Conservation (phyloP, 2,888 invertebrate genomes). For the Petrophora chlorosata region DNA sequence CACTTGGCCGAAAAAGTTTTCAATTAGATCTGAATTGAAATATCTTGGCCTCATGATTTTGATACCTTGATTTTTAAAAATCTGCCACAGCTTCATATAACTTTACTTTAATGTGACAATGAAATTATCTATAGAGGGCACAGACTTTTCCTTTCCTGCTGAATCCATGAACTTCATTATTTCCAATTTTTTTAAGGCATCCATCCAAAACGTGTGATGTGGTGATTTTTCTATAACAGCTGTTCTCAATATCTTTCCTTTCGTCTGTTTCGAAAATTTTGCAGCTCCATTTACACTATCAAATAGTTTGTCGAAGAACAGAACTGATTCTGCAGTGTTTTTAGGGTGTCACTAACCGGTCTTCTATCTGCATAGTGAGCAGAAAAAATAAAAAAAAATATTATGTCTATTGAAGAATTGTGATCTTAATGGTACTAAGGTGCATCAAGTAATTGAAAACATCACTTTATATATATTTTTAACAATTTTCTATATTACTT, state of each 20-base stretch:
- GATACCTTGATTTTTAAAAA: constrained; percentile 8
- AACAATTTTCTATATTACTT: no score
- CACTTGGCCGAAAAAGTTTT: constrained; percentile 23
- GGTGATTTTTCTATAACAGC: not conserved
- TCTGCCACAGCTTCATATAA: not conserved
- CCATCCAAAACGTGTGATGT: not conserved
- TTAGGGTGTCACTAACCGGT: not conserved
- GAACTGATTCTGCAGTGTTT: not conserved
- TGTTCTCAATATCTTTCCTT: not conserved
- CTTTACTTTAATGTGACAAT: not conserved
- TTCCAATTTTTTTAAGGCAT: not conserved
- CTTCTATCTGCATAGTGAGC: not conserved
- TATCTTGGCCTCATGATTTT: constrained; percentile 26
- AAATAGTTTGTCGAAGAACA: not conserved
- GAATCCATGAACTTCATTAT: not conserved
- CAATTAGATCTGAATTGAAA: constrained; percentile 30
- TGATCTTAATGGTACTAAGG: no score
- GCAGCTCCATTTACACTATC: not conserved
- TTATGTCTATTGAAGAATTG: no score
- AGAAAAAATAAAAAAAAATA: no score
- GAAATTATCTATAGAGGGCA: not conserved
- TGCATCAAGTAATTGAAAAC: no score
- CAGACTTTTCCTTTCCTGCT: not conserved
- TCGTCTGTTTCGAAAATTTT: not conserved
- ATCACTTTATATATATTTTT: no score